Evolutionary conservation across 2,888 invertebrate species (phyloP).

Genomic region (Cheiracanthium punctorium): DNA sequence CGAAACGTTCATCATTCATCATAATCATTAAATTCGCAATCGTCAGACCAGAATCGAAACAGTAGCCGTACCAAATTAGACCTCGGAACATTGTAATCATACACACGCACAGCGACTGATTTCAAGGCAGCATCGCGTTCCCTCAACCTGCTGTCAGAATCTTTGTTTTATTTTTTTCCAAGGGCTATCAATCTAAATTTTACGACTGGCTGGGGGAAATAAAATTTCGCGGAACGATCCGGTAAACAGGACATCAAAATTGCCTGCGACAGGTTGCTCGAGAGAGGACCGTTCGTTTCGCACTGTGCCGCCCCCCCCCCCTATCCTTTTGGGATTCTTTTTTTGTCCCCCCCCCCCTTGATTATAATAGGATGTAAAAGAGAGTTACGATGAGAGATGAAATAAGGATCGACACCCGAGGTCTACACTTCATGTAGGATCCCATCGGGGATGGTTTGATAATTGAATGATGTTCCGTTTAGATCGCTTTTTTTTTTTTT

Average conservation of each 20-base stretch:
- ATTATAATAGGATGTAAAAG: not conserved
- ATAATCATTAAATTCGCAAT: too few species aligned
- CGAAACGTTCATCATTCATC: too few species aligned
- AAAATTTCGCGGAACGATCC: constrained; percentile 59
- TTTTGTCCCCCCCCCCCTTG: not conserved
- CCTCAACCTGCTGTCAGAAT: too few species aligned
- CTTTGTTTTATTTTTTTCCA: constrained; percentile 22
- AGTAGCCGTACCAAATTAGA: too few species aligned
- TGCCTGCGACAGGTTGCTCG: not conserved
- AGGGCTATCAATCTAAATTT: constrained; percentile 65
- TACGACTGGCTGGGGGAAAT: constrained; percentile 50
- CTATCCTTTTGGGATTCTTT: not conserved
- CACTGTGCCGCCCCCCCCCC: not conserved
- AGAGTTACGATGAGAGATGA: constrained; percentile 24
- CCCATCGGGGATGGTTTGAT: not conserved
- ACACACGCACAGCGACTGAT: too few species aligned
- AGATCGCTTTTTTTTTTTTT: not conserved
- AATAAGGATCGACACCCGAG: constrained; percentile 37
- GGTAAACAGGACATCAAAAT: constrained; percentile 62
- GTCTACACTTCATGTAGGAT: not conserved
- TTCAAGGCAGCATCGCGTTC: too few species aligned
- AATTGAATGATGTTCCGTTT: not conserved
- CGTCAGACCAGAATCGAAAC: too few species aligned
- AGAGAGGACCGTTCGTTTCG: not conserved
- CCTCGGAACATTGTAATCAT: not conserved